phyloP scores from a whole-genome alignment of 2,113 vertebrate species.

The Gasterosteus aculeatus region DNA sequence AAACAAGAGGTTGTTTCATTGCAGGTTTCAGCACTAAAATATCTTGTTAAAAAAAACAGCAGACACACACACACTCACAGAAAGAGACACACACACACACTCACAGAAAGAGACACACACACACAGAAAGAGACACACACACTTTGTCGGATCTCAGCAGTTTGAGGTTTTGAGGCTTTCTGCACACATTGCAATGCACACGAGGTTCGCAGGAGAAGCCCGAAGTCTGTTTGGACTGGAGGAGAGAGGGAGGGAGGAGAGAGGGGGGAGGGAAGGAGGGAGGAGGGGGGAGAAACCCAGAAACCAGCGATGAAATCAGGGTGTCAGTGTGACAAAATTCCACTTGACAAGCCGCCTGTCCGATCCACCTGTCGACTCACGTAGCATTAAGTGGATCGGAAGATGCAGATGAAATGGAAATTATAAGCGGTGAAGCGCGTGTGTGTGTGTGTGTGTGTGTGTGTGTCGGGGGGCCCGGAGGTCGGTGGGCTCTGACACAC shows the following conservation, averaged over 20 bases:
- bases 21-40: no score
- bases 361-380: conserved; percentile 58
- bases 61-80: no score
- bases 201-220: conserved; percentile 35
- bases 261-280: no score
- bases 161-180: conserved; percentile 14
- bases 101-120: no score
- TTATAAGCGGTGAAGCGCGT: conserved; percentile 42
- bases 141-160: neutral
- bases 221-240: conserved; percentile 57
- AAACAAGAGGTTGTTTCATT: no score
- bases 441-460: conserved; percentile 35
- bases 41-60: no score
- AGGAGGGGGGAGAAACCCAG: neutral
- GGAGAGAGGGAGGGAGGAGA: no score
- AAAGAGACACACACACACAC: no score
- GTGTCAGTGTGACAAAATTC: conserved; percentile 59
- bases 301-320: conserved; percentile 51
- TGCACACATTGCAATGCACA: conserved; percentile 48
- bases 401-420: conserved; percentile 60
- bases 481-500: conserved; percentile 38
- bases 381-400: conserved; percentile 64
- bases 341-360: conserved; percentile 23
- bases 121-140: no score
- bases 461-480: conserved; percentile 13